Evolutionary conservation across 2,888 invertebrate genomes (phyloP).

Genomic region (Synanthedon vespiformis): DNA sequence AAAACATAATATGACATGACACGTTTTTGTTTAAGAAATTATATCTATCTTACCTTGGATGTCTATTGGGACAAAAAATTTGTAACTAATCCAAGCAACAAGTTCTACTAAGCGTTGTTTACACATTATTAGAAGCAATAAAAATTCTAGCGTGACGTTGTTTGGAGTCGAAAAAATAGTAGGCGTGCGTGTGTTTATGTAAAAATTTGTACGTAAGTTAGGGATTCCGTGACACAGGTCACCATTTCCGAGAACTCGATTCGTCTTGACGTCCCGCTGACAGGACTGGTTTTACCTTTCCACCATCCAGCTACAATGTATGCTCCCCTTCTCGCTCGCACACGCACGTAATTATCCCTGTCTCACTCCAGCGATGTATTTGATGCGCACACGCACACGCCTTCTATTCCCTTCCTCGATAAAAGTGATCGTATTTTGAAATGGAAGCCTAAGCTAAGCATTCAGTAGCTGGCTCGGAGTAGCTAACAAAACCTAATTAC

Average conservation of each 20-base stretch:
- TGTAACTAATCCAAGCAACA: too few species aligned
- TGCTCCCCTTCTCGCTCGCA: slow-evolving; percentile 31
- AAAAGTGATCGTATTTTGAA: slow-evolving; percentile 57
- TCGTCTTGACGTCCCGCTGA: slow-evolving; percentile 69
- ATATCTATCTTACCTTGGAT: too few species aligned
- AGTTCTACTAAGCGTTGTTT: neutral
- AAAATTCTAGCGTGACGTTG: slow-evolving; percentile 29
- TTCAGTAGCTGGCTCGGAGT: slow-evolving; percentile 55
- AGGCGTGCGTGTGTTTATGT: slow-evolving; percentile 17
- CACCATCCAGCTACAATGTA: slow-evolving; percentile 55
- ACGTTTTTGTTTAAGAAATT: too few species aligned
- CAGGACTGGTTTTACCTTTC: slow-evolving; percentile 67
- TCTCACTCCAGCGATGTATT: slow-evolving; percentile 34
- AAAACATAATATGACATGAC: too few species aligned
- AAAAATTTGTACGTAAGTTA: slow-evolving; percentile 39
- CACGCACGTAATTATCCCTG: slow-evolving; percentile 14
- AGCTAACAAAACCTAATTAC: slow-evolving; percentile 47
- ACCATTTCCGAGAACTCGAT: slow-evolving; percentile 67
- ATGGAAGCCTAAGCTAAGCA: slow-evolving; percentile 39
- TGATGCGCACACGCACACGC: slow-evolving; percentile 63
- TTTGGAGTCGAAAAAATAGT: slow-evolving; percentile 22
- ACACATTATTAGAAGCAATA: slow-evolving; percentile 15
- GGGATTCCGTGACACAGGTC: slow-evolving; percentile 71
- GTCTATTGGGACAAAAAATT: too few species aligned
- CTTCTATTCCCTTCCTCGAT: slow-evolving; percentile 56